These are phyloP conservation scores for Triplophysa siluroides DNA, from an alignment of 2,113 vertebrate species.

Conservation along the genomic window DNA sequence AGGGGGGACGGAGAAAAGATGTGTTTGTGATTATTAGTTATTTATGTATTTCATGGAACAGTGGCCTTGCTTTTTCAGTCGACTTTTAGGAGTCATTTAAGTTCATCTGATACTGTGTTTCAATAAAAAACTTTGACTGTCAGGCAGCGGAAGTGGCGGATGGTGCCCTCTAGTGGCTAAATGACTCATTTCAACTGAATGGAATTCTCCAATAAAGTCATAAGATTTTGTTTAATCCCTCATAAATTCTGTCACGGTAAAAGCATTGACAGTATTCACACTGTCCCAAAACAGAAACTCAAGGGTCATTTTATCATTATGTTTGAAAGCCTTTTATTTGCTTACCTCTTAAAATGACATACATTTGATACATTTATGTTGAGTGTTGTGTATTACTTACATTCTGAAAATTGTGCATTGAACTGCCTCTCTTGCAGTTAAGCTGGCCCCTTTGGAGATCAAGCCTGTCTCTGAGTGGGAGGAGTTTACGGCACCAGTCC, in stretches of 20 bases:
- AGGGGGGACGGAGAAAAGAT: not conserved
- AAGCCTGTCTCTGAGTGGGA: constrained; percentile 94
- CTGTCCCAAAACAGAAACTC: too few relatives aligned
- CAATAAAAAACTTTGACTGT: too few relatives aligned
- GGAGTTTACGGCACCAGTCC: constrained; percentile 90
- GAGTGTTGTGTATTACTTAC: too few relatives aligned
- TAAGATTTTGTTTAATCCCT: too few relatives aligned
- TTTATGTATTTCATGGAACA: not conserved
- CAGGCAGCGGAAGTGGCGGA: not conserved
- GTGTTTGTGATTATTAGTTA: not conserved
- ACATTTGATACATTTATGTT: too few relatives aligned
- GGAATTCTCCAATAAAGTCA: not conserved
- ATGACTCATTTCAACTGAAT: not conserved
- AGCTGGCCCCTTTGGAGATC: constrained; percentile 94
- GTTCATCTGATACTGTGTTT: constrained; percentile 1
- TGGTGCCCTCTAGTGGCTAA: constrained; percentile 43
- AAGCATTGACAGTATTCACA: too few relatives aligned
- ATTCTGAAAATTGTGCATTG: constrained; percentile 1
- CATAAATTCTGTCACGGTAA: too few relatives aligned
- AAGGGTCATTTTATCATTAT: too few relatives aligned
- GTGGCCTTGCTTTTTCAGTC: not conserved
- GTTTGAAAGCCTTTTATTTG: too few relatives aligned
- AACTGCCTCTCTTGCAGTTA: constrained; percentile 75
- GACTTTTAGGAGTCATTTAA: not conserved
- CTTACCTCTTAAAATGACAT: too few relatives aligned